Base-by-base conservation (phyloP, 2,888 invertebrate species). In the Mythimna vitellina region DNA sequence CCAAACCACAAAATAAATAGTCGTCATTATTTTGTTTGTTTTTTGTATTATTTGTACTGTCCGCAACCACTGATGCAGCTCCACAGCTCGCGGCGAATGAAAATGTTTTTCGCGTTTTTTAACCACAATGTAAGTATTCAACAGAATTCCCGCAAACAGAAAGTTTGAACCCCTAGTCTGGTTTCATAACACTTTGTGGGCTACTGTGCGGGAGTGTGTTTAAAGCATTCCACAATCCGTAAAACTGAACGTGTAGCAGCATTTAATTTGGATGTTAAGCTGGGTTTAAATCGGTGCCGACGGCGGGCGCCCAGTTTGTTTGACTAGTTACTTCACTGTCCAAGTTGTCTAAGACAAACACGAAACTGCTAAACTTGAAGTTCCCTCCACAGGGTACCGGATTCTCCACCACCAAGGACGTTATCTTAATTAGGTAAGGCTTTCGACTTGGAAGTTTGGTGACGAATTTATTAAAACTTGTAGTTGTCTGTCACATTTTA, bases 321-420 rank as follows among this genome's bases (percentile, higher is more conserved):
- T 93, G 92, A 92, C 89, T 92, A 93, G 92, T 91, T 91, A 93
- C 92, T 93, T 91, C 89, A 89, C 92, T 92, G 93, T 92, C 94
- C 92, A 94, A 94, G 90, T 95, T 93, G 89, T 89, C 89, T 89
- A 92, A 94, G 94, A 93, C 92, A 95, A 95, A 95, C 92, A 93
- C 88, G 89, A 91, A 93, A 94, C 93, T 92, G 90, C 90, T 90
- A 90, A 93, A 93, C 91, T 94, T 90, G 78, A 84, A 89, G 88
- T 86, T 86, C 53, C 25, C 81, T 87, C 87, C 87, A 78, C 84
- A 84, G 87, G 87, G 86, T 84, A 80, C 86, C 82, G 85, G 85
- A 87, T 89, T 85, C 88, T 86, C 81, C 80, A 86, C 88, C 91
- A 88, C 89, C 88, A 88, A 91, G 86, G 86, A 89, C 91, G 90